Evolutionary conservation across 2,888 invertebrate genomes (phyloP).

Genomic region (Chymomyza procnemis): DNA sequence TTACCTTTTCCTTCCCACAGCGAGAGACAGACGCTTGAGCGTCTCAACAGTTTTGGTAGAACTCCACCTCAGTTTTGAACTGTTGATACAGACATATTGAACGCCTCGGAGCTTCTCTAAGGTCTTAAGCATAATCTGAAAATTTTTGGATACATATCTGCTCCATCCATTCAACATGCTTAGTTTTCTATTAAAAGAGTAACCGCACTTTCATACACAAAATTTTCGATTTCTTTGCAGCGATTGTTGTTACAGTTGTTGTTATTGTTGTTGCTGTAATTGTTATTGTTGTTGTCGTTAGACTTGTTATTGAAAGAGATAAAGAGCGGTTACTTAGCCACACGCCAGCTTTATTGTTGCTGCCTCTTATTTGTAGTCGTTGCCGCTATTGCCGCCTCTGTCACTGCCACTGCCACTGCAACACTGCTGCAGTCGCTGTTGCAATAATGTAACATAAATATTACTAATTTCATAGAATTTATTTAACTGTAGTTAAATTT

Average conservation of each 20-base stretch:
- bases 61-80: too few relatives aligned
- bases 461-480: constrained; percentile 71
- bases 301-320: constrained; percentile 72
- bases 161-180: too few relatives aligned
- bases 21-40: too few relatives aligned
- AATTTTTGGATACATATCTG: too few relatives aligned
- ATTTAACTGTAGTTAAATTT: constrained; percentile 69
- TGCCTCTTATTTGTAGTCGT: constrained; percentile 16
- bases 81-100: too few relatives aligned
- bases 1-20: too few relatives aligned
- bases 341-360: constrained; percentile 56
- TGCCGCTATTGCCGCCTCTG: constrained; percentile 4
- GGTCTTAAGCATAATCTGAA: too few relatives aligned
- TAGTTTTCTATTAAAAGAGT: neutral
- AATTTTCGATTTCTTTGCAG: neutral
- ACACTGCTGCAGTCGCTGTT: neutral
- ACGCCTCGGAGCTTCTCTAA: too few relatives aligned
- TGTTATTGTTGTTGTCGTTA: constrained; percentile 31
- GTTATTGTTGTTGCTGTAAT: constrained; percentile 25
- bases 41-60: too few relatives aligned
- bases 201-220: neutral
- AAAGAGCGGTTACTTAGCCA: constrained; percentile 73
- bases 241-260: constrained; percentile 28
- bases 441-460: constrained; percentile 67
- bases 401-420: constrained; percentile 20